phyloP scores from a whole-genome alignment of 1,140 invertebrate genomes.

The Pararge aegeria region DNA sequence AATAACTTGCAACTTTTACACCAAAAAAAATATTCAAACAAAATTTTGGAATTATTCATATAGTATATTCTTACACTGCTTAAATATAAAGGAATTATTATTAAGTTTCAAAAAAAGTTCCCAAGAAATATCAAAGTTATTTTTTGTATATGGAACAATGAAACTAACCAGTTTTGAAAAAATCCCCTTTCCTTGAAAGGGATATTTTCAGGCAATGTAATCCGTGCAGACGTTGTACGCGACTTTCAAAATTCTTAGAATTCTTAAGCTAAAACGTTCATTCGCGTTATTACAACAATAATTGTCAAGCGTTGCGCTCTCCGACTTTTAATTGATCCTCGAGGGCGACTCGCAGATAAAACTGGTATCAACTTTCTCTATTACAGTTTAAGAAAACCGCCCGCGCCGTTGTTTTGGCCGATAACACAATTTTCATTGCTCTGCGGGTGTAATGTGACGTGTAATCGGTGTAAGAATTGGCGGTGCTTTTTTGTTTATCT shows the following conservation, averaged over 20 bases:
- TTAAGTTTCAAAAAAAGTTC: no score
- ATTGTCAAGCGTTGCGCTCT: constrained; percentile 59
- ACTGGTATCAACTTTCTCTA: constrained; percentile 76
- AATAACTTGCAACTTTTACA: no score
- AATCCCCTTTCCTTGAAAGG: no score
- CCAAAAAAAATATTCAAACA: no score
- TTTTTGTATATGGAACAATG: no score
- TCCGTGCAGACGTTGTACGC: constrained; percentile 27
- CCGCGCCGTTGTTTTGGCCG: constrained; percentile 57
- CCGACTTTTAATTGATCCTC: constrained; percentile 78
- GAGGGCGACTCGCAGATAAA: constrained; percentile 73
- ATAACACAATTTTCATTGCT: constrained; percentile 68
- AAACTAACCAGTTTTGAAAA: no score
- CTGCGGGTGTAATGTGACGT: constrained; percentile 43
- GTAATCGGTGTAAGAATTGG: constrained; percentile 29
- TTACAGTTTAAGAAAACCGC: constrained; percentile 76
- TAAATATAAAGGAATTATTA: no score
- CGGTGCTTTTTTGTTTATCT: background rate
- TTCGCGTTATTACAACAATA: constrained; percentile 66
- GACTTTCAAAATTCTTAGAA: constrained; percentile 36
- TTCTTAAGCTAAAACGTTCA: constrained; percentile 43
- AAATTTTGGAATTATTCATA: no score
- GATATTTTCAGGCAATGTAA: background rate
- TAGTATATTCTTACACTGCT: no score
- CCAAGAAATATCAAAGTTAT: no score